Conservation (phyloP, 1,140 invertebrate genomes). For the Meloidogyne exigua region DNA sequence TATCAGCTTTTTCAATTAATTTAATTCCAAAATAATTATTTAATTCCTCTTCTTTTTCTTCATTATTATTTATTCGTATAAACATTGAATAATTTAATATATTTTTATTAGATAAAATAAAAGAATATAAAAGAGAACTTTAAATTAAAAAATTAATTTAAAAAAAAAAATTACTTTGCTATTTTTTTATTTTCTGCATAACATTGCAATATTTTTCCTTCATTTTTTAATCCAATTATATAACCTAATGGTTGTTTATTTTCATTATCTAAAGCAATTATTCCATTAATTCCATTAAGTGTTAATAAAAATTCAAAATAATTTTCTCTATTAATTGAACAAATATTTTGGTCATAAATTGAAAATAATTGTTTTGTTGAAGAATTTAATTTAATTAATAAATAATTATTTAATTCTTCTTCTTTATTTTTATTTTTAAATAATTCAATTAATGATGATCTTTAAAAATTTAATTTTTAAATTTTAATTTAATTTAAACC, state of each 20-base stretch:
- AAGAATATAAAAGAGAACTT: neutral
- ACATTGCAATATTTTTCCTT: constrained; percentile 37
- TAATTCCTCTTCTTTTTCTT: neutral
- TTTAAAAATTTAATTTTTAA: neutral
- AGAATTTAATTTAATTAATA: constrained; percentile 7
- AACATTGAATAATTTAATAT: constrained; percentile 14
- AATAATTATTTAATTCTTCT: neutral
- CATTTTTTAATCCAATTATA: constrained; percentile 24
- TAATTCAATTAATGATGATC: neutral
- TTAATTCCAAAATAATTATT: neutral
- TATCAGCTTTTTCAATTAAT: neutral
- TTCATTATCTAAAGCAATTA: constrained; percentile 36
- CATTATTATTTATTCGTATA: constrained; percentile 33
- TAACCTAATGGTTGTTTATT: constrained; percentile 43
- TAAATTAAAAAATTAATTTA: neutral
- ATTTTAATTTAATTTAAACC: constrained; percentile 27
- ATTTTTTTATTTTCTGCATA: constrained; percentile 44
- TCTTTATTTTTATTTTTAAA: too few relatives aligned
- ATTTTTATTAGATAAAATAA: neutral
- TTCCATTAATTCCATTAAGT: constrained; percentile 27
- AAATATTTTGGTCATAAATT: constrained; percentile 35
- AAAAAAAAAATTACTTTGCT: constrained; percentile 28
- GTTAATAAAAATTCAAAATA: constrained; percentile 25
- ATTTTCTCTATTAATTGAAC: constrained; percentile 26
- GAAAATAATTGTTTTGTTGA: constrained; percentile 23